Conservation (phyloP, 2,113 vertebrate genomes). For the Chiloscyllium plagiosum region DNA sequence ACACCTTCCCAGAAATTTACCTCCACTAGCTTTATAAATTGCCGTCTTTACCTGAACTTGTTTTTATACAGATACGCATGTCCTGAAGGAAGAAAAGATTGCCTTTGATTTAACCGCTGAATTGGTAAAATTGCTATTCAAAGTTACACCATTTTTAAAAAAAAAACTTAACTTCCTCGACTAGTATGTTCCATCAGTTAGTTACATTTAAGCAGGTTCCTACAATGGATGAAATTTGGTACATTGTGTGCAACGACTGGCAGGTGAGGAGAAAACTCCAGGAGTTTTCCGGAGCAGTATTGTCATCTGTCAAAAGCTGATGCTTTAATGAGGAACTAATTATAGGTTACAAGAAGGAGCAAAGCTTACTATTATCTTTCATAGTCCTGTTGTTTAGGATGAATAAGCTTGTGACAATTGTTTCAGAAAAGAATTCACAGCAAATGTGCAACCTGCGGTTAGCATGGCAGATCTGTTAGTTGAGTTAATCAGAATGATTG, state of each 20-base stretch:
- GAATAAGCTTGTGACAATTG: not conserved
- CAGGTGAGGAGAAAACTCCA: not conserved
- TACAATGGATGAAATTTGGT: not conserved
- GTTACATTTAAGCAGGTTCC: not conserved
- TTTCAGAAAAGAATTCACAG: not conserved
- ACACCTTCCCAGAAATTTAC: not conserved
- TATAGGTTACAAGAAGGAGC: not conserved
- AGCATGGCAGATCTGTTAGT: not conserved
- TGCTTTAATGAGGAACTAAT: not conserved
- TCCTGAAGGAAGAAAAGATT: not conserved
- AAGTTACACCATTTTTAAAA: not conserved
- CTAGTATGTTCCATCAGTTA: not conserved
- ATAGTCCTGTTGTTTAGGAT: slow-evolving; percentile 6
- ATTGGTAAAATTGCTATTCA: not conserved
- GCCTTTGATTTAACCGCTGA: not conserved
- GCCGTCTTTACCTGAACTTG: not conserved
- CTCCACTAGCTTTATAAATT: not conserved
- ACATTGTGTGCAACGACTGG: not conserved
- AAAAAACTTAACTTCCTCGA: not conserved
- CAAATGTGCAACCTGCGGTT: not conserved
- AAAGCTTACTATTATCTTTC: slow-evolving; percentile 8
- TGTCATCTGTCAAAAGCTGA: not conserved
- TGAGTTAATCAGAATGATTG: not conserved
- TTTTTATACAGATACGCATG: not conserved
- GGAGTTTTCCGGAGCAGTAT: not conserved